Percentiles rank a stretch among this genome's conserved stretches.
Evolutionary conservation across 2,113 vertebrate species (phyloP).

Genomic region (Prochilodus magdalenae): DNA sequence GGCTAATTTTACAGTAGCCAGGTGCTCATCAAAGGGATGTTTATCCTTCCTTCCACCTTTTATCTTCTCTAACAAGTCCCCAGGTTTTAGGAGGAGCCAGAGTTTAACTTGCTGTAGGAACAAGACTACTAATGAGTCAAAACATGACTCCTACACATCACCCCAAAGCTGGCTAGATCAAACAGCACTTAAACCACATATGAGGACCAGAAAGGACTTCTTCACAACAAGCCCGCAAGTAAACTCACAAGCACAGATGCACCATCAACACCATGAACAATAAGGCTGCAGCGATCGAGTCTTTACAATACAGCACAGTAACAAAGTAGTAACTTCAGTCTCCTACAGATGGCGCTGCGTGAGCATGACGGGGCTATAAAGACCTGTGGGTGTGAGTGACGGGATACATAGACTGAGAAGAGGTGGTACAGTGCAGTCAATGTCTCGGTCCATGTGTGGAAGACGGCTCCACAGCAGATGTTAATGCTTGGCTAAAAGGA

Average conservation of each 20-base stretch:
- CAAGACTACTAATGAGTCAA: neutral
- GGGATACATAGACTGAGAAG: too few relatives aligned
- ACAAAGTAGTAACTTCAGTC: too few relatives aligned
- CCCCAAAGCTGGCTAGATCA: neutral
- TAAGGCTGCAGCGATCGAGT: too few relatives aligned
- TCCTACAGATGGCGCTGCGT: too few relatives aligned
- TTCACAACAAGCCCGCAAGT: neutral
- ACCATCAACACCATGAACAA: neutral
- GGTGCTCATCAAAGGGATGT: conserved; percentile 29
- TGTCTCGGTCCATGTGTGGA: too few relatives aligned
- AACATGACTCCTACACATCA: neutral
- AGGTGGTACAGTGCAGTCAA: too few relatives aligned
- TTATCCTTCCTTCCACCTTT: neutral
- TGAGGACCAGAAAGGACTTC: too few relatives aligned
- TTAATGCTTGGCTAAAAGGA: too few relatives aligned
- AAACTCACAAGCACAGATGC: neutral
- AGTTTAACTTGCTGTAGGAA: neutral
- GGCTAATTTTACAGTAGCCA: conserved; percentile 12
- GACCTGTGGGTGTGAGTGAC: too few relatives aligned
- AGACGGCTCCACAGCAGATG: too few relatives aligned
- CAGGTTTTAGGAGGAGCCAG: neutral
- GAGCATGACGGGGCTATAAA: too few relatives aligned
- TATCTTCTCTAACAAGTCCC: neutral
- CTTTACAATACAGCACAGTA: too few relatives aligned
- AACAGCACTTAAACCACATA: neutral